Evolutionary conservation across 2,888 invertebrate genomes (phyloP), one percentile per base, ranked within the genome.

Genomic region (Bedellia somnulentella): DNA sequence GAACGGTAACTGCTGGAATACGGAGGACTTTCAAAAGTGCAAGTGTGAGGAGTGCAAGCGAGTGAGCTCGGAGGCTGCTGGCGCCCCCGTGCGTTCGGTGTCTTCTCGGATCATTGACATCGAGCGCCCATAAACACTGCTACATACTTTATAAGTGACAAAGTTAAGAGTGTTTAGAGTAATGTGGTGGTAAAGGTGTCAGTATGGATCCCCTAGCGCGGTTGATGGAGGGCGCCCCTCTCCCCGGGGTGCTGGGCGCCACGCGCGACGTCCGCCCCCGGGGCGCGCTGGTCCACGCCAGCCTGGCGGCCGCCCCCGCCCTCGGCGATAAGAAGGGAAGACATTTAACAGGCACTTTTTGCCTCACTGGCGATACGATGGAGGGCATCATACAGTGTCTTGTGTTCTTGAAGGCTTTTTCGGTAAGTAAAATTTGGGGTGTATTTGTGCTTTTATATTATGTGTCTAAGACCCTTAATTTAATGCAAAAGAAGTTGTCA

Each of bases 351-450:
- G 92, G 92, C 45, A 91, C 90, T 30, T 92, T 93, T 71, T 90
- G 91, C 53, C 82, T 92, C 36, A 89, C 90, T 27, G 92, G 92
- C 31, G 92, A 92, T 68, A 92, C 92, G 36, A 92, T 93, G 91
- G 92, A 93, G 58, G 92, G 91, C 46, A 92, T 93, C 55, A 91
- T 93, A 57, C 92, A 93, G 77, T 92, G 92, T 62, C 81, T 93
- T 50, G 93, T 93, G 48, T 92, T 92, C 77, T 83, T 92, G 56
- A 93, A 92, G 70, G 92, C 92, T 23, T 92, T 92, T 63, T 90
- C 91, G 88, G 93, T 93, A 80, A 87, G 91, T 80, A 21, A 32
- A n/a, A n/a, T n/a, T n/a, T n/a, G n/a, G n/a, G n/a, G n/a, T n/a
- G n/a, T n/a, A n/a, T n/a, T n/a, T n/a, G n/a, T n/a, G n/a, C n/a